A percentile compares a stretch with the other conserved stretches of the same genome.
These are phyloP conservation scores for Ochotona curzoniae DNA, from an alignment of 2,113 vertebrate species.

Conservation along the genomic window DNA sequence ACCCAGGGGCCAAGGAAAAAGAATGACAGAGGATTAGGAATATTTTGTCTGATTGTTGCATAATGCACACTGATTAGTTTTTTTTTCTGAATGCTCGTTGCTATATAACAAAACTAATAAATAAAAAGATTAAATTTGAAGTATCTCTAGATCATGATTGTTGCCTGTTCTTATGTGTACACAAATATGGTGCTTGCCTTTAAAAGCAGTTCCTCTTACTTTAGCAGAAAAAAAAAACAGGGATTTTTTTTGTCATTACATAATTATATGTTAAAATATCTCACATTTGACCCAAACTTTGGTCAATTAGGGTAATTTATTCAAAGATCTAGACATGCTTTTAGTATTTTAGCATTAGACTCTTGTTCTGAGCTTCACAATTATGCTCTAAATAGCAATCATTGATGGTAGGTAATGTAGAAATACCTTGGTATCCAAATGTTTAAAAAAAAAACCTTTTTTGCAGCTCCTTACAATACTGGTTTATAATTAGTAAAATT, in stretches of 20 bases:
- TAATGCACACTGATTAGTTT: conserved; percentile 76
- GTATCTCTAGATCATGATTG: conserved; percentile 75
- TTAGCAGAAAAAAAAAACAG: conserved; percentile 48
- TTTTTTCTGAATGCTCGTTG: conserved; percentile 71
- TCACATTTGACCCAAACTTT: conserved; percentile 57
- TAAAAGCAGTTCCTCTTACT: conserved; percentile 50
- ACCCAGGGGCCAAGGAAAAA: conserved; percentile 74
- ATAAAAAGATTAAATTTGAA: conserved; percentile 77
- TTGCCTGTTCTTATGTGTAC: conserved; percentile 63
- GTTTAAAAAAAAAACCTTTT: neutral
- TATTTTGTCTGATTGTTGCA: conserved; percentile 77
- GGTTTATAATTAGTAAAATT: conserved; percentile 64
- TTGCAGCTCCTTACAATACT: conserved; percentile 30
- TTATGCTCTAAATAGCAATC: conserved; percentile 44
- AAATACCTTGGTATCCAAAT: conserved; percentile 60
- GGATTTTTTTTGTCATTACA: conserved; percentile 40
- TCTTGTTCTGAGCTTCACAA: conserved; percentile 46
- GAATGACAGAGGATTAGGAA: conserved; percentile 80
- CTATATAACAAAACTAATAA: conserved; percentile 77
- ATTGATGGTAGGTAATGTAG: conserved; percentile 48
- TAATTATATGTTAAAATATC: conserved; percentile 58
- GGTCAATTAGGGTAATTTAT: conserved; percentile 67
- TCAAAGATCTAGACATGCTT: conserved; percentile 51
- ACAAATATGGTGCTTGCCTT: conserved; percentile 59
- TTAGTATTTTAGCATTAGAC: conserved; percentile 58